Evolutionary conservation across 2,797 vertebrate genomes (phyloP), one percentile per base, ranked within the genome.

Genomic region (Dicrostonyx torquatus): DNA sequence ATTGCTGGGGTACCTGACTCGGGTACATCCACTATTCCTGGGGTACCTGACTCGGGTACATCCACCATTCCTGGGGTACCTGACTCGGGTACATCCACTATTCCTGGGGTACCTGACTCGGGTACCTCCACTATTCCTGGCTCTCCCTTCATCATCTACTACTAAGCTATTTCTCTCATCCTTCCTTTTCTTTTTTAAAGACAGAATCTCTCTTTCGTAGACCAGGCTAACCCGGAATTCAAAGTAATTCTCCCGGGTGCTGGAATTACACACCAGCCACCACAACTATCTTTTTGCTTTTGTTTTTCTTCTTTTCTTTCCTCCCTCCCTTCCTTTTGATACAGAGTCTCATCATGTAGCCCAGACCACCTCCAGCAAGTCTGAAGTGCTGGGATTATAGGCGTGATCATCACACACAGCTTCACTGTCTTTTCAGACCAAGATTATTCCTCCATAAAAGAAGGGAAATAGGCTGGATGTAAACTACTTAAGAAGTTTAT

Each of bases 391-490:
- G 8, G 29, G 29, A 62, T 72, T 87, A 73, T 40, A 87, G 68
- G 50, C 55, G 13, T 58, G 10, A 34, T 40, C 37, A 34, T 34
- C 72, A 76, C 20, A 55, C 31, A 22, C 18, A 34, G 70, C 29
- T 24, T 89, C 37, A 29, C 22, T 86, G 31, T n/a, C 58, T 94
- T 40, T 90, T 31, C 45, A 58, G 77, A 40, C 45, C 78, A 55
- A 64, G 73, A 84, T 75, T 58, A 78, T 80, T 95, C 31, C 53
- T 90, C 53, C 48, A 85, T 14, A 29, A 85, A 93, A 60, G 73
- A 26, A 89, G 31, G 17, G 26, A 78, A 85, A 73, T 7, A 79
- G 48, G 34, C 31, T 7, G 48, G 75, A 64, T 24, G 37, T 43
- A 90, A 77, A 48, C 72, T 84, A 68, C 58, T 87, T 45, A 72